phyloP scores from a whole-genome alignment of 2,888 invertebrate genomes.

The Acanthopleura granulata region DNA sequence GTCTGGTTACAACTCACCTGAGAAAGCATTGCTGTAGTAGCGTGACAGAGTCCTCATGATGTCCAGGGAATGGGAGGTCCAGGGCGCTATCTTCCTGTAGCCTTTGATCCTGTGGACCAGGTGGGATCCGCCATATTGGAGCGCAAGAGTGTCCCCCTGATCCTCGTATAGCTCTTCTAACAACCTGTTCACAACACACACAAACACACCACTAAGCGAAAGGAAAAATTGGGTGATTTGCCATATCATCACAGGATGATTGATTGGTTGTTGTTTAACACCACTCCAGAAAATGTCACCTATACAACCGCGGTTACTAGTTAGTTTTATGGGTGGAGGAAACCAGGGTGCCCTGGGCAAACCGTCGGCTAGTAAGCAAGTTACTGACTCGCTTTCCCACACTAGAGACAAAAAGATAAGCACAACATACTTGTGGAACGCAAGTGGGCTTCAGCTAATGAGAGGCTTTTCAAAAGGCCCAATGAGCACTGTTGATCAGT shows the following conservation, averaged over 20 bases:
- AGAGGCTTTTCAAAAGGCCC: too few relatives aligned
- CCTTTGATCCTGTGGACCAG: slow-evolving; percentile 90
- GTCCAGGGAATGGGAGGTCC: slow-evolving; percentile 95
- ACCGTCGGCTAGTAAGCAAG: too few relatives aligned
- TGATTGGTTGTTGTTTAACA: too few relatives aligned
- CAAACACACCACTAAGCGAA: neutral
- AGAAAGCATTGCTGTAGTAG: slow-evolving; percentile 97
- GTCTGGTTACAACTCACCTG: slow-evolving; percentile 72
- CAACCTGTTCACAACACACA: slow-evolving; percentile 74
- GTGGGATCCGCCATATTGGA: slow-evolving; percentile 98
- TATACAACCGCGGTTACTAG: too few relatives aligned
- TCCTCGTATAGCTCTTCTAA: slow-evolving; percentile 97
- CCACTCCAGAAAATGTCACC: too few relatives aligned
- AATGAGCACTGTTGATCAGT: too few relatives aligned
- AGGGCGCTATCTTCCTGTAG: slow-evolving; percentile 79
- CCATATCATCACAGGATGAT: neutral
- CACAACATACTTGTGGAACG: too few relatives aligned
- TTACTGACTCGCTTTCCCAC: too few relatives aligned
- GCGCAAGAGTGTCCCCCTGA: slow-evolving; percentile 95
- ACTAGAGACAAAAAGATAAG: too few relatives aligned
- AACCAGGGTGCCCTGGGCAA: too few relatives aligned
- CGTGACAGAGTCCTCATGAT: slow-evolving; percentile 98
- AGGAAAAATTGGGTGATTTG: neutral
- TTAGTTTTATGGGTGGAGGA: too few relatives aligned
- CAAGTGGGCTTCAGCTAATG: too few relatives aligned